These are phyloP conservation scores for Philantomba maxwellii DNA, from an alignment of 2,113 vertebrate genomes.

Conservation along the genomic window DNA sequence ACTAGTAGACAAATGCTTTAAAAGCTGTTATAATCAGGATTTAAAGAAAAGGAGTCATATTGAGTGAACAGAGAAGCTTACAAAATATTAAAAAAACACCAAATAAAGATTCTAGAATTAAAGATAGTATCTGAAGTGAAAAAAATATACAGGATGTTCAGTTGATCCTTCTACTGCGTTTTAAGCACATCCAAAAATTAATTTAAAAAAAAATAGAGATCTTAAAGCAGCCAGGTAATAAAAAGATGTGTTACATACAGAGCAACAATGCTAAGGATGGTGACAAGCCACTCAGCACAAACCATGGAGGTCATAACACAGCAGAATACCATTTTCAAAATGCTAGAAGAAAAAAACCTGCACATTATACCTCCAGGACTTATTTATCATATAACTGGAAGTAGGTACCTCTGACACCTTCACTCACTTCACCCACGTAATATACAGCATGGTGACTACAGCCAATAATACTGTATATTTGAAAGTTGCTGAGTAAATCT, in stretches of 20 bases:
- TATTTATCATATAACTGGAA: background rate
- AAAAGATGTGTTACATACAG: background rate
- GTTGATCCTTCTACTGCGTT: too few relatives aligned
- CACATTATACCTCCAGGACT: background rate
- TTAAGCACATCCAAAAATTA: background rate
- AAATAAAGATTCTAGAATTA: background rate
- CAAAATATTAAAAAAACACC: background rate
- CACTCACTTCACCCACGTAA: background rate
- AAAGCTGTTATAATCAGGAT: background rate
- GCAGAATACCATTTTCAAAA: background rate
- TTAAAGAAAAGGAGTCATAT: background rate
- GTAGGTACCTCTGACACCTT: background rate
- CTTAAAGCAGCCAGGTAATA: background rate
- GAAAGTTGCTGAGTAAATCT: background rate
- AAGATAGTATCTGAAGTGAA: background rate
- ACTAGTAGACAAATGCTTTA: background rate
- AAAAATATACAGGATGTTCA: background rate
- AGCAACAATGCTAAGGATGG: background rate
- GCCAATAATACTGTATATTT: background rate
- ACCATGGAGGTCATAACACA: background rate
- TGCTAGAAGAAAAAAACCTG: background rate
- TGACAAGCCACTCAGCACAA: background rate
- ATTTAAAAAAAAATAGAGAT: background rate
- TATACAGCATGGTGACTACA: rapidly evolving
- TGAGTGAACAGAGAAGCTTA: background rate